A percentile compares a stretch with the other conserved stretches of the same genome.
phyloP scores from a whole-genome alignment of 2,113 vertebrate species.

The Bagarius yarrelli region DNA sequence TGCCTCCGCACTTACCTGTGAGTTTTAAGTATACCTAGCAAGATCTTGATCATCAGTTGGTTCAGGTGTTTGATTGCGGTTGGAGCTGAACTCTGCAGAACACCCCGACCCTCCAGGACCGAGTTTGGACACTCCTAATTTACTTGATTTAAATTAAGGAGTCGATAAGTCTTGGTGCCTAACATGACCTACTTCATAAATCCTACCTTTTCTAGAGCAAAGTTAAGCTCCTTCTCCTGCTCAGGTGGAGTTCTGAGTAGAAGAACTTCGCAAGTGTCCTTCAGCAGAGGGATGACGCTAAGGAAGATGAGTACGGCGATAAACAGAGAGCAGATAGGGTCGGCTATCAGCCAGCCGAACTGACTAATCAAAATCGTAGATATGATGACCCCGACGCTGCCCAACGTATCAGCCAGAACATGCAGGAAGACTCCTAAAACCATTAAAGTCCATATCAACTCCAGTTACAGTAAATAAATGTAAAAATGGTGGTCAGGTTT shows the following conservation, averaged over 20 bases:
- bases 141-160: too few relatives aligned
- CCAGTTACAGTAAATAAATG: background rate
- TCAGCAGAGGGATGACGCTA: constrained; percentile 92
- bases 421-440: constrained; percentile 90
- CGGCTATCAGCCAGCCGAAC: constrained; percentile 96
- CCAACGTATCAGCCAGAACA: constrained; percentile 93
- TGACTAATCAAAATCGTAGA: constrained; percentile 96
- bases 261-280: constrained; percentile 92
- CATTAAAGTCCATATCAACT: background rate
- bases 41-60: too few relatives aligned
- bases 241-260: constrained; percentile 85
- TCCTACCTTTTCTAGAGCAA: constrained; percentile 89
- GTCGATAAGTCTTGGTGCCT: too few relatives aligned
- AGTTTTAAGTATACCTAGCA: too few relatives aligned
- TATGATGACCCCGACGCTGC: constrained; percentile 95
- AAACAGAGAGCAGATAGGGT: constrained; percentile 96
- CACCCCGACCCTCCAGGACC: too few relatives aligned
- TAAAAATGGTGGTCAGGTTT: background rate
- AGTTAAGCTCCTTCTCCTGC: constrained; percentile 86
- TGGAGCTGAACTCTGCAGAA: too few relatives aligned
- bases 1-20: too few relatives aligned
- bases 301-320: constrained; percentile 93
- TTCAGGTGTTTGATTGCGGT: too few relatives aligned
- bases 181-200: background rate
- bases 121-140: too few relatives aligned